phyloP scores from a whole-genome alignment of 2,888 invertebrate species.

The Amphipyra tragopoginis region DNA sequence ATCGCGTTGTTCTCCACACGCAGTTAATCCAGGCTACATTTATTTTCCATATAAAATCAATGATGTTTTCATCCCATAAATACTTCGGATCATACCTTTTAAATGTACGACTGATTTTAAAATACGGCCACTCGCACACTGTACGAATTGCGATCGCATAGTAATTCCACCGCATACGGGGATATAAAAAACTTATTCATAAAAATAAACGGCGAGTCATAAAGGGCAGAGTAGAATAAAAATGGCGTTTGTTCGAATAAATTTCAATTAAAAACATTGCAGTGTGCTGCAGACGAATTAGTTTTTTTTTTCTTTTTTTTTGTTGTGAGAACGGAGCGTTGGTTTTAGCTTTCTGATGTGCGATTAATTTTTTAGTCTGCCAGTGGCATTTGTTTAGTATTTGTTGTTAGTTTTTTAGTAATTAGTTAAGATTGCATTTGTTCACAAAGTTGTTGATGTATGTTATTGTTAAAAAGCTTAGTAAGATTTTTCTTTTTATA shows the following conservation, averaged over 20 bases:
- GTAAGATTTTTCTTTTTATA: no score
- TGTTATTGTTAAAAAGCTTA: no score
- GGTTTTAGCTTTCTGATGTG: slow-evolving; percentile 13
- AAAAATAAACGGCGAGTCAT: slow-evolving; percentile 26
- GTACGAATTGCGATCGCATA: slow-evolving; percentile 3
- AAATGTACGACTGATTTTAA: slow-evolving; percentile 21
- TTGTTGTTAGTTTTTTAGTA: neutral
- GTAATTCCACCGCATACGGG: slow-evolving; percentile 5
- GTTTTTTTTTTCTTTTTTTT: slow-evolving; percentile 23
- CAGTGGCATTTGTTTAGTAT: neutral
- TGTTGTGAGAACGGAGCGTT: neutral
- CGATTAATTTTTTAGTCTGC: slow-evolving; percentile 18
- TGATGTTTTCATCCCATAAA: neutral
- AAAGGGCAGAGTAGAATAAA: slow-evolving; percentile 23
- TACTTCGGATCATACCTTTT: neutral
- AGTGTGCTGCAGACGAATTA: slow-evolving; percentile 46
- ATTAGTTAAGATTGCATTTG: neutral
- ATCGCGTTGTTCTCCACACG: no score
- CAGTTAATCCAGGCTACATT: no score
- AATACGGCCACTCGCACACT: slow-evolving; percentile 6
- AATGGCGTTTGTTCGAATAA: slow-evolving; percentile 44
- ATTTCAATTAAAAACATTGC: slow-evolving; percentile 62
- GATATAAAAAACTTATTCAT: slow-evolving; percentile 39
- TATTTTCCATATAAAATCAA: no score
- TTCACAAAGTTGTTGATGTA: no score